Evolutionary conservation across 2,797 vertebrate genomes (phyloP).

Genomic region (Carduelis carduelis): DNA sequence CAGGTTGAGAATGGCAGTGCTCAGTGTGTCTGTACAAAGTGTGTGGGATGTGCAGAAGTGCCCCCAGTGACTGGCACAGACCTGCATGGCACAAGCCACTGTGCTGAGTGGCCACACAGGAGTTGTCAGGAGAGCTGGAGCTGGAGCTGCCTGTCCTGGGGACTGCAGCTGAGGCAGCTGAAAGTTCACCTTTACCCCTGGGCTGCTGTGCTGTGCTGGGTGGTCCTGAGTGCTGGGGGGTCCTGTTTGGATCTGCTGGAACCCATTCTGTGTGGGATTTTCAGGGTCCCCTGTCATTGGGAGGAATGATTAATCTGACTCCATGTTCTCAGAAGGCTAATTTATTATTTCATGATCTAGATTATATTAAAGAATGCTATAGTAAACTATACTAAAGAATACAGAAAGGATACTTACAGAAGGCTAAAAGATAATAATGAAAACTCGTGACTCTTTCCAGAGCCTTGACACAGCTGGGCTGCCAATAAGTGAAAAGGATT

Average conservation of each 20-base stretch:
- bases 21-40: rapidly evolving
- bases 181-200: not conserved
- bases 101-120: rapidly evolving
- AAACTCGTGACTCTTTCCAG: too few relatives aligned
- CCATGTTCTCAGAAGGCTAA: too few relatives aligned
- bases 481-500: too few relatives aligned
- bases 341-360: too few relatives aligned
- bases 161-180: not conserved
- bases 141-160: not conserved
- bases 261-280: rapidly evolving
- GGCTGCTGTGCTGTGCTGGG: not conserved
- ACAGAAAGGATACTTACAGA: too few relatives aligned
- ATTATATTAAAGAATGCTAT: too few relatives aligned
- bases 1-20: not conserved
- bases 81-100: rapidly evolving
- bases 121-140: not conserved
- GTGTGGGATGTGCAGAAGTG: not conserved
- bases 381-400: too few relatives aligned
- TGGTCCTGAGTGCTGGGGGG: not conserved
- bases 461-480: too few relatives aligned
- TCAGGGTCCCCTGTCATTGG: too few relatives aligned
- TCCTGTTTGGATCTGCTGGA: not conserved
- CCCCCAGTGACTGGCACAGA: not conserved
- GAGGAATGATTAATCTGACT: too few relatives aligned
- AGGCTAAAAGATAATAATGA: too few relatives aligned